Base-by-base conservation (phyloP, 1,140 invertebrate species). In the Branchinecta lynchi region DNA sequence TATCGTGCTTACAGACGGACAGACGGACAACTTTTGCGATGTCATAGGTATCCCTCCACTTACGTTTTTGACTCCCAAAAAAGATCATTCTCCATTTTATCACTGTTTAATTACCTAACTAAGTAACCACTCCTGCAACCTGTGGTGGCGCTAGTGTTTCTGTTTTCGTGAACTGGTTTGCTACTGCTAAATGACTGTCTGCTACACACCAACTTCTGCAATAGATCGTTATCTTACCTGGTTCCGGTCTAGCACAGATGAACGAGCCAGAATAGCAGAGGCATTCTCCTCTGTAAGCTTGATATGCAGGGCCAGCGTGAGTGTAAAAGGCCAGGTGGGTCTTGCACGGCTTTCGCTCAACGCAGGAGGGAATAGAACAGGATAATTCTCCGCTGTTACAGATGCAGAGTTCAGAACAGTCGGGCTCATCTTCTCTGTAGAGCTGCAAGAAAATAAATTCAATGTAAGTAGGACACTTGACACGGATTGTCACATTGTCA, bases 221-320 rank as follows among this genome's bases (percentile, higher is more conserved):
- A 32, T 32, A 32, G 32, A 32, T 32, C 32, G 32, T 32, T 60
- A 20, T 12, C 51, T 60, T 80, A 87, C 88, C 87, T 73, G 87
- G 86, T 72, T 86, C 84, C 69, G 91, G 90, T 74, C 89, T 85
- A 86, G 91, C 92, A 79, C 90, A 93, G 78, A 93, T 91, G 79
- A 93, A 93, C 71, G 86, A 84, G 44, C 90, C 90, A 45, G 89
- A 91, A 79, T 93, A 93, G 79, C 91, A 93, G 71, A 93, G 84
- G 78, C 91, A 93, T 68, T 89, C 85, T 12, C 90, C 90, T 10
- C 90, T 82, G 76, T 88, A 90, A 21, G 90, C 89, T 77, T 92
- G 89, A 79, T 92, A 93, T 70, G 89, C 87, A 7, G 91, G 89
- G 5, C 89, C 88, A 20, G 87, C 87, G 79, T 93, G 90, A 77